phyloP scores from a whole-genome alignment of 2,797 vertebrate genomes.

The Rachycentron canadum region DNA sequence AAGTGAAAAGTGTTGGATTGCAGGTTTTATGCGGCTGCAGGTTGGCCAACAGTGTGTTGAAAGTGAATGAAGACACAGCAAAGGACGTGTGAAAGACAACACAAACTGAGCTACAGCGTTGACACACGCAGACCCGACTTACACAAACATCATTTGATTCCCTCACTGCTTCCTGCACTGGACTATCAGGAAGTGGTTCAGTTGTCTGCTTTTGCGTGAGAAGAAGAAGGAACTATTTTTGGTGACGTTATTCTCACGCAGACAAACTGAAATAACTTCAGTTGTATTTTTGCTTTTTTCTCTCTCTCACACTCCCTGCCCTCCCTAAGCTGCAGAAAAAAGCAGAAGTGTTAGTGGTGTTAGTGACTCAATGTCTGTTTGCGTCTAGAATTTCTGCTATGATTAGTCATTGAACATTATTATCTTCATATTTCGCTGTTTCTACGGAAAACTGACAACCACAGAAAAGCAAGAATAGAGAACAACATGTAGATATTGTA shows the following conservation, averaged over 20 bases:
- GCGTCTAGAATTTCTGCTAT: constrained; percentile 49
- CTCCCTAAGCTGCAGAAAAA: constrained; percentile 42
- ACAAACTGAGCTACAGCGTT: constrained; percentile 22
- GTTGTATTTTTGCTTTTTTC: constrained; percentile 47
- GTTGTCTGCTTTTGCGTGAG: constrained; percentile 76
- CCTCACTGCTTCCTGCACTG: constrained; percentile 40
- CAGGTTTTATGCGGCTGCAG: constrained; percentile 35
- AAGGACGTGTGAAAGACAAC: constrained; percentile 40
- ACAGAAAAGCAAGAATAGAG: neutral
- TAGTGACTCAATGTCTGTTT: constrained; percentile 68
- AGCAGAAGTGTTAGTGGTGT: constrained; percentile 75
- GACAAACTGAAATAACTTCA: constrained; percentile 71
- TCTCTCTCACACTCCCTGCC: constrained; percentile 59
- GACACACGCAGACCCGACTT: constrained; percentile 32
- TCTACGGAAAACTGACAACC: constrained; percentile 8
- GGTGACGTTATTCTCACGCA: constrained; percentile 79
- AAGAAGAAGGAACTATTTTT: constrained; percentile 78
- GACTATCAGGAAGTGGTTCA: constrained; percentile 56
- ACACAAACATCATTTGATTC: constrained; percentile 31
- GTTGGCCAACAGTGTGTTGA: constrained; percentile 67
- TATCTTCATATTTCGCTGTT: constrained; percentile 31
- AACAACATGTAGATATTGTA: neutral
- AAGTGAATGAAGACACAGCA: constrained; percentile 66
- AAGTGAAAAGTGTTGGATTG: constrained; percentile 67
- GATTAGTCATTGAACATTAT: constrained; percentile 25